Percentiles rank a stretch among this genome's conserved stretches.
These are phyloP conservation scores for Aix galericulata DNA, from an alignment of 2,113 vertebrate species.

Conservation along the genomic window DNA sequence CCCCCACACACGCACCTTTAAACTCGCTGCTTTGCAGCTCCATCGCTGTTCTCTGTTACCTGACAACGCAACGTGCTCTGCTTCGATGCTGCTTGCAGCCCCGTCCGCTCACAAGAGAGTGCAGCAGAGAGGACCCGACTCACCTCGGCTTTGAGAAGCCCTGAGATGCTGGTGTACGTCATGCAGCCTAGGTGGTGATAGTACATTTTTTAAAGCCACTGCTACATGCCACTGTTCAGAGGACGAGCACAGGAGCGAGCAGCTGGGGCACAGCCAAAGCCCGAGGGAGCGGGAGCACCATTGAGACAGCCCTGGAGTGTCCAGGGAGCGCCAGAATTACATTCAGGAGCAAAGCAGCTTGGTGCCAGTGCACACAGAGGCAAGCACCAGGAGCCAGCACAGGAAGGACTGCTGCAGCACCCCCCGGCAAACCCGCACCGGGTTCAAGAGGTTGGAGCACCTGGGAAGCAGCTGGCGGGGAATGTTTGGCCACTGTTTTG, in stretches of 20 bases:
- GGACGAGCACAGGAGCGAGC: not conserved
- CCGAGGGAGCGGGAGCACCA: not conserved
- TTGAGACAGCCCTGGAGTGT: rapidly evolving
- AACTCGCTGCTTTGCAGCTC: not conserved
- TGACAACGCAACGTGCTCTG: too few species aligned
- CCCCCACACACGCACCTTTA: not conserved
- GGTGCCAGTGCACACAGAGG: not conserved
- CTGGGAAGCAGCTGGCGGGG: rapidly evolving
- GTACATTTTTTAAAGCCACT: not conserved
- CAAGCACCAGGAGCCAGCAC: not conserved
- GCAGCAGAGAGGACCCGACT: not conserved
- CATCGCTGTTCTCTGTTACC: not conserved
- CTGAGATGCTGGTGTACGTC: not conserved
- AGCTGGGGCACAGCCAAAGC: not conserved
- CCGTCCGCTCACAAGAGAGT: rapidly evolving
- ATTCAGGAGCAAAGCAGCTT: not conserved
- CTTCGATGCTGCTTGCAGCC: not conserved
- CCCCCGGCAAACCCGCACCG: rapidly evolving
- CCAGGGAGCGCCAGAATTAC: not conserved
- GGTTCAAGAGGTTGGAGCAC: not conserved
- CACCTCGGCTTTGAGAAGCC: not conserved
- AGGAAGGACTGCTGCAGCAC: rapidly evolving
- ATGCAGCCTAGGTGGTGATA: rapidly evolving
- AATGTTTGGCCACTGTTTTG: not conserved
- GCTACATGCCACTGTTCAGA: not conserved